Evolutionary conservation across 1,140 invertebrate species (phyloP).

Genomic region (Drosophila lacteicornis): DNA sequence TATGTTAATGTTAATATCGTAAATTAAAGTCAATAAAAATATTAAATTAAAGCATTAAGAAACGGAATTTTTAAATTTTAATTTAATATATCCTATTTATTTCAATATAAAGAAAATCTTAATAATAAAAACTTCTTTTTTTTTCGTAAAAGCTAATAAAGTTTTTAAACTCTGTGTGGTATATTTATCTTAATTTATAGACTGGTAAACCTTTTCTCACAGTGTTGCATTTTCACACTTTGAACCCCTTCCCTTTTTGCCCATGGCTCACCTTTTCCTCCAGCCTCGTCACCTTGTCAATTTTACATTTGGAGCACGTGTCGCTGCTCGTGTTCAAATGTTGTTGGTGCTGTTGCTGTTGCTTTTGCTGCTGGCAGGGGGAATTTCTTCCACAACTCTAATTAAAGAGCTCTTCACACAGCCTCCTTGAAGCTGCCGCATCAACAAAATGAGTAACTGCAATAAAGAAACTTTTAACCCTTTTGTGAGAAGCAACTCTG

Average conservation of each 20-base stretch:
- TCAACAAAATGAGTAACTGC: slow-evolving; percentile 24
- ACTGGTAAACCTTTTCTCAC: neutral
- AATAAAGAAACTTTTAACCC: slow-evolving; percentile 12
- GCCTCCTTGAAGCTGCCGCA: slow-evolving; percentile 31
- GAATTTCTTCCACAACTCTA: slow-evolving; percentile 49
- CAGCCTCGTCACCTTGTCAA: slow-evolving; percentile 38
- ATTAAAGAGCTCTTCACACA: slow-evolving; percentile 44
- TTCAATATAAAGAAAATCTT: too few species aligned
- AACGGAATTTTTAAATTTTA: too few species aligned
- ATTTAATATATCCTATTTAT: too few species aligned
- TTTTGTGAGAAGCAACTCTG: neutral
- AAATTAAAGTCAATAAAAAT: too few species aligned
- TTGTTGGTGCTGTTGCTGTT: slow-evolving; percentile 20
- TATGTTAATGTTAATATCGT: too few species aligned
- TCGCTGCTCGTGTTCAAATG: slow-evolving; percentile 49
- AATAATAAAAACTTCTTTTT: too few species aligned
- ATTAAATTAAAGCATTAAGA: too few species aligned
- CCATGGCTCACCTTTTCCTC: neutral
- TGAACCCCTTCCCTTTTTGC: slow-evolving; percentile 4
- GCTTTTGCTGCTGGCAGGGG: slow-evolving; percentile 26
- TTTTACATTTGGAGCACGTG: slow-evolving; percentile 58
- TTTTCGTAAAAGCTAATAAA: too few species aligned
- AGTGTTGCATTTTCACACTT: slow-evolving; percentile 44
- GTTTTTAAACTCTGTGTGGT: too few species aligned
- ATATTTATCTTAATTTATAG: neutral